Conservation (phyloP, 2,113 vertebrate species). For the Circaetus gallicus region DNA sequence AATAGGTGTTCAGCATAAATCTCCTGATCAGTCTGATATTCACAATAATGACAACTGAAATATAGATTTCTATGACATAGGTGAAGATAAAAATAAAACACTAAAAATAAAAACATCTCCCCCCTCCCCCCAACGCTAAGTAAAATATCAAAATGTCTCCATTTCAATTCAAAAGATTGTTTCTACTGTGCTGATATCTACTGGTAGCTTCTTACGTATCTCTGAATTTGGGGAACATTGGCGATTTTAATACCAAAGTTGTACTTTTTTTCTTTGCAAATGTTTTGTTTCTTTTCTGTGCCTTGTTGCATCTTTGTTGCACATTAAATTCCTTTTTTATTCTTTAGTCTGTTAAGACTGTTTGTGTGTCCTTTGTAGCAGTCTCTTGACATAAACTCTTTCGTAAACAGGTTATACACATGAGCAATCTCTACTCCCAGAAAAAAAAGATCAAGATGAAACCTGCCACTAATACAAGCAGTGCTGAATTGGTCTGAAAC, state of each 20-base stretch:
- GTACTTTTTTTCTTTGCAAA: neutral
- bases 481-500: constrained; percentile 13
- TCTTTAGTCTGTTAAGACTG: neutral
- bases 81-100: neutral
- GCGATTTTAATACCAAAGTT: neutral
- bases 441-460: constrained; percentile 29
- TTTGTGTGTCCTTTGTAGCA: neutral
- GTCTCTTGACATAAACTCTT: constrained; percentile 29
- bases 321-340: neutral
- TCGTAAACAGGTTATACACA: neutral
- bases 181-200: neutral
- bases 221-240: neutral
- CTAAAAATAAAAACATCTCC: neutral
- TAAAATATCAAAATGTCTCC: neutral
- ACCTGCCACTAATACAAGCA: neutral
- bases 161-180: neutral
- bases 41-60: neutral
- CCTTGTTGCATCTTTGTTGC: neutral
- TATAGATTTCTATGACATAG: neutral
- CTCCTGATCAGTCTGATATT: neutral
- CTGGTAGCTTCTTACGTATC: neutral
- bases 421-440: neutral
- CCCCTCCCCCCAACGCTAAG: rapidly evolving
- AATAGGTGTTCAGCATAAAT: neutral
- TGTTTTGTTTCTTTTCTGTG: neutral